Percentiles rank a stretch among this genome's conserved stretches.
Conservation (phyloP, 2,113 vertebrate species). For the Dryoscopus gambensis region DNA sequence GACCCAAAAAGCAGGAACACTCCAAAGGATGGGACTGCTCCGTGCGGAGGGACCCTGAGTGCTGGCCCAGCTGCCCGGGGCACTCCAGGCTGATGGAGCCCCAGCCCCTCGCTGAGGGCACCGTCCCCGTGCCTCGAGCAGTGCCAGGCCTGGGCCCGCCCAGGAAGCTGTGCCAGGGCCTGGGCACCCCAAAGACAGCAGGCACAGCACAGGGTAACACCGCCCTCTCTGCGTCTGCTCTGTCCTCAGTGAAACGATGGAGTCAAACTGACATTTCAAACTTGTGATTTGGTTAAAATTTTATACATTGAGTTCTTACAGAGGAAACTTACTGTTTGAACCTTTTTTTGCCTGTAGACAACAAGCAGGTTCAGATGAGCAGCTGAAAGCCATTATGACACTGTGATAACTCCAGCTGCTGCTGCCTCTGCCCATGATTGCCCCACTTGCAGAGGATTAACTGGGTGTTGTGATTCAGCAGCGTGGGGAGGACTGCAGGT, state of each 20-base stretch:
- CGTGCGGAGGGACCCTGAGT: background rate
- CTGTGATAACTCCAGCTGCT: background rate
- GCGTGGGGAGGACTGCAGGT: rapidly evolving
- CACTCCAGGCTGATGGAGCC: background rate
- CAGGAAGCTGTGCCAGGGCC: background rate
- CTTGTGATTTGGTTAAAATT: background rate
- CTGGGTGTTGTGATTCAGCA: background rate
- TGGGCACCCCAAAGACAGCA: too few species aligned
- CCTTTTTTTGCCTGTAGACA: background rate
- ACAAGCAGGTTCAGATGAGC: background rate
- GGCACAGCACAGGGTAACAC: rapidly evolving
- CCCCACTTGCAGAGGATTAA: background rate
- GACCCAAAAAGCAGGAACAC: background rate
- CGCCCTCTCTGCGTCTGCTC: background rate
- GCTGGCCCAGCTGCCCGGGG: background rate
- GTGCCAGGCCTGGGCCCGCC: too few species aligned
- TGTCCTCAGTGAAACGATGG: background rate
- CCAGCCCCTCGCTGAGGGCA: too few species aligned
- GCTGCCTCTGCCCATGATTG: background rate
- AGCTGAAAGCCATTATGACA: background rate
- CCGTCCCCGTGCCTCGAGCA: rapidly evolving
- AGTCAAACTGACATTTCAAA: background rate
- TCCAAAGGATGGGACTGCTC: rapidly evolving
- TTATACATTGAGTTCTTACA: background rate
- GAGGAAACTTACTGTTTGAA: background rate